Conservation (phyloP, 1,140 invertebrate genomes). For the Goniozus legneri region DNA sequence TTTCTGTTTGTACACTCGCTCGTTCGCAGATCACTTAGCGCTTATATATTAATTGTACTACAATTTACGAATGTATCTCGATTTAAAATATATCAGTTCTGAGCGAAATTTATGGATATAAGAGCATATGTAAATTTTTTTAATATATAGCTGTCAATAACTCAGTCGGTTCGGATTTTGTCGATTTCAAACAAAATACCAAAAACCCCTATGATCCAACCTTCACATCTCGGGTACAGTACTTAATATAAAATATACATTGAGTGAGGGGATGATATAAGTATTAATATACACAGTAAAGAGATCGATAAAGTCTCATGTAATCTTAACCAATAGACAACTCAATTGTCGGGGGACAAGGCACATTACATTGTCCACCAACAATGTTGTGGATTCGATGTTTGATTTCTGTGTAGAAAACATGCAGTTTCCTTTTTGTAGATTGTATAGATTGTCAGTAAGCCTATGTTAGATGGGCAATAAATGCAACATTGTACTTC, state of each 20-base stretch:
- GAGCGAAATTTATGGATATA: no score
- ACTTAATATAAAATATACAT: slow-evolving; percentile 24
- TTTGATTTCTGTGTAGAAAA: slow-evolving; percentile 36
- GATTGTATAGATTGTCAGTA: slow-evolving; percentile 38
- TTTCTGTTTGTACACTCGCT: no score
- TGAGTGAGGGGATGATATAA: slow-evolving; percentile 18
- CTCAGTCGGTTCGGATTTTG: neutral
- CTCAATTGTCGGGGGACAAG: slow-evolving; percentile 28
- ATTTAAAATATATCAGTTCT: no score
- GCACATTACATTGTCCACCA: slow-evolving; percentile 19
- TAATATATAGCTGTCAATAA: neutral
- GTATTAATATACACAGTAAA: slow-evolving; percentile 30
- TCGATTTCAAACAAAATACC: neutral
- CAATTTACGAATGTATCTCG: no score
- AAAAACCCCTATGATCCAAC: slow-evolving; percentile 16
- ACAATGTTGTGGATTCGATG: slow-evolving; percentile 38
- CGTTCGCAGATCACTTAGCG: neutral
- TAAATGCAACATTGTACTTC: slow-evolving; percentile 5
- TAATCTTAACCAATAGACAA: slow-evolving; percentile 35
- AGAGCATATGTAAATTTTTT: no score
- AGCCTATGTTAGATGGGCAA: slow-evolving; percentile 33
- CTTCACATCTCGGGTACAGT: slow-evolving; percentile 20
- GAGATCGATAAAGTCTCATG: slow-evolving; percentile 39
- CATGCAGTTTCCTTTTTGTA: slow-evolving; percentile 23
- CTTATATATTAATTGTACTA: neutral